Conservation (phyloP, 2,113 vertebrate genomes). For the Crocuta crocuta region DNA sequence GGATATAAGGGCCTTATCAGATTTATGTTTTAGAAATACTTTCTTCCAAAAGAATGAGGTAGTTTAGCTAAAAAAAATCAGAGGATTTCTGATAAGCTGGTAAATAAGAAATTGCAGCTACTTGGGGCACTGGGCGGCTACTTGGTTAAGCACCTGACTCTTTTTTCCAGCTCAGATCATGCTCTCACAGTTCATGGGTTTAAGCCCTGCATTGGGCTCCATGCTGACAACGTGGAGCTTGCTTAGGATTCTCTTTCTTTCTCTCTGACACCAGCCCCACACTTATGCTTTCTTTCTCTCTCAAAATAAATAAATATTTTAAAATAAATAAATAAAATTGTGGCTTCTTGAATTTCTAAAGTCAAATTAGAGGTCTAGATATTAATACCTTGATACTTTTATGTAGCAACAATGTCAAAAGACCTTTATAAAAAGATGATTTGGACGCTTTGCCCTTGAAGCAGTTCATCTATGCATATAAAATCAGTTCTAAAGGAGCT, state of each 20-base stretch:
- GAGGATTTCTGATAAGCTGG: not conserved
- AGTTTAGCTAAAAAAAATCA: slow-evolving; percentile 20
- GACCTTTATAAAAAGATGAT: not conserved
- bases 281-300: no score
- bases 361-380: slow-evolving; percentile 5
- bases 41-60: not conserved
- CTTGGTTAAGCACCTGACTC: no score
- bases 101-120: not conserved
- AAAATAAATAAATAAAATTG: not conserved
- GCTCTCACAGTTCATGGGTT: no score
- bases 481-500: not conserved
- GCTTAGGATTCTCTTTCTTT: no score
- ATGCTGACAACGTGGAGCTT: no score
- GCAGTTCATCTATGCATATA: not conserved
- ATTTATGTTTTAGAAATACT: not conserved
- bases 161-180: no score
- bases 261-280: no score
- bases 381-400: not conserved
- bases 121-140: not conserved
- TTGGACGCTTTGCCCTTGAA: not conserved
- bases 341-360: not conserved
- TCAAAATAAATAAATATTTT: no score
- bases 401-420: not conserved
- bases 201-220: no score
- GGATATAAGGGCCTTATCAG: not conserved